phyloP scores from a whole-genome alignment of 2,797 vertebrate species.

The Darevskia mixta region DNA sequence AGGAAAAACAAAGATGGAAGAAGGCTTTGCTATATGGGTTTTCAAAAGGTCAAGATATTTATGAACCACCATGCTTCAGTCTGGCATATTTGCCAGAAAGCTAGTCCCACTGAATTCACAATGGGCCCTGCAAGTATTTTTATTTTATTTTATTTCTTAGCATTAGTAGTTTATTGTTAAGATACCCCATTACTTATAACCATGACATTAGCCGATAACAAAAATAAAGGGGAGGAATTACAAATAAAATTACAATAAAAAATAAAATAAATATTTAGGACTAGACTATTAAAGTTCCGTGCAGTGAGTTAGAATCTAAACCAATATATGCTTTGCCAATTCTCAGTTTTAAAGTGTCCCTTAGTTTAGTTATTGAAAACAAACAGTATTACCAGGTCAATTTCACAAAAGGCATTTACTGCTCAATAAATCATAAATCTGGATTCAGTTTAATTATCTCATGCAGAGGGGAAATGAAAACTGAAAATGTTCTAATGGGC shows the following conservation, averaged over 20 bases:
- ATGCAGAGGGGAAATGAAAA: background rate
- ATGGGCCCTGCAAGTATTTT: background rate
- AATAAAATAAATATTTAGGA: background rate
- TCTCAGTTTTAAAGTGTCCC: background rate
- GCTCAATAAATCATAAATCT: background rate
- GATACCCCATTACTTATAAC: background rate
- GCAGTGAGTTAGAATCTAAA: background rate
- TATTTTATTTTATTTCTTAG: background rate
- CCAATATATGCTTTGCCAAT: background rate
- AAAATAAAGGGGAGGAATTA: background rate
- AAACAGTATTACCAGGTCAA: background rate
- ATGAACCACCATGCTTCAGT: fast-evolving
- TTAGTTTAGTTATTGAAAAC: background rate
- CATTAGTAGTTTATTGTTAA: background rate
- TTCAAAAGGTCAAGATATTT: background rate
- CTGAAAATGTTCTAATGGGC: background rate
- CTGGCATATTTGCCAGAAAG: background rate
- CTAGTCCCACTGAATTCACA: background rate
- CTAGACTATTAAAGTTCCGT: background rate
- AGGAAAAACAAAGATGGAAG: background rate
- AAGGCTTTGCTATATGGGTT: background rate
- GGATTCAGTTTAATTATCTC: background rate
- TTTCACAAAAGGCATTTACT: background rate
- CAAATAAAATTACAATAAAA: background rate
- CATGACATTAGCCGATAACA: background rate